phyloP scores from a whole-genome alignment of 2,113 vertebrate species.

The Apeltes quadracus region DNA sequence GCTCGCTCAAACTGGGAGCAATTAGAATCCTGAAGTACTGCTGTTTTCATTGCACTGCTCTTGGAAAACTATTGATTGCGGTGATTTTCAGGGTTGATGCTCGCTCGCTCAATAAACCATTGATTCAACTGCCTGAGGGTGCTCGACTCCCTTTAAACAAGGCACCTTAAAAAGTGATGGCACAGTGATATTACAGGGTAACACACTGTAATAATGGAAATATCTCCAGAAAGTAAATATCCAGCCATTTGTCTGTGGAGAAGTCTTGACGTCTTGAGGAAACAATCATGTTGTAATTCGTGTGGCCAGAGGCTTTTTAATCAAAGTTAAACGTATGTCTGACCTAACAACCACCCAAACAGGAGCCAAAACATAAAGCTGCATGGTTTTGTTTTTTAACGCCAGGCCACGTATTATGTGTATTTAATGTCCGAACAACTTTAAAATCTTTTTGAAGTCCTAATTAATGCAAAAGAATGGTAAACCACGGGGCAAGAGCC shows the following conservation, averaged over 20 bases:
- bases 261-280: neutral
- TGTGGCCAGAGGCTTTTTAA: neutral
- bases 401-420: neutral
- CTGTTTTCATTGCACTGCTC: neutral
- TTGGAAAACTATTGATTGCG: neutral
- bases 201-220: slow-evolving; percentile 3
- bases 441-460: neutral
- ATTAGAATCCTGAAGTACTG: neutral
- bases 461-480: neutral
- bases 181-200: neutral
- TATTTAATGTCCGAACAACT: neutral
- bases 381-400: neutral
- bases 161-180: slow-evolving; percentile 10
- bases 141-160: slow-evolving; percentile 11
- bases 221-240: neutral
- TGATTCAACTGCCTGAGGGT: slow-evolving; percentile 8
- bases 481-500: neutral
- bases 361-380: neutral
- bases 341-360: neutral
- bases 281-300: too few species aligned
- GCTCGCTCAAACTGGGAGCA: neutral
- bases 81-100: slow-evolving; percentile 1
- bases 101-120: slow-evolving; percentile 9
- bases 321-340: neutral
- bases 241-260: neutral